Conservation (phyloP, 2,113 vertebrate species). For the Butorides virescens region DNA sequence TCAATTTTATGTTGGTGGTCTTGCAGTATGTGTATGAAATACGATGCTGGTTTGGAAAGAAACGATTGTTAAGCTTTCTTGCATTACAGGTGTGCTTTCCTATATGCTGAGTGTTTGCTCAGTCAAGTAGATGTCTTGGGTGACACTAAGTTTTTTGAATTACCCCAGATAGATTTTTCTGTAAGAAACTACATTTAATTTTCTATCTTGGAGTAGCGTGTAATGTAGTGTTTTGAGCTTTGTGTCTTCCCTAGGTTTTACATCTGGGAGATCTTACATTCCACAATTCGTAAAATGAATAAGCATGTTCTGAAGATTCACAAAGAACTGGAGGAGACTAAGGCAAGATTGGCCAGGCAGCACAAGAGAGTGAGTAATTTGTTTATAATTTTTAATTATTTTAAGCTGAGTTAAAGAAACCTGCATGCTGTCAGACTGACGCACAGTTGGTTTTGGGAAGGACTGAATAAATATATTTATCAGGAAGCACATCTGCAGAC, state of each 20-base stretch:
- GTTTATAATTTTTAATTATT: not conserved
- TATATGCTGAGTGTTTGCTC: accelerated
- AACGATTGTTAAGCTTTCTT: not conserved
- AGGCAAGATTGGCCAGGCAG: slow-evolving; percentile 93
- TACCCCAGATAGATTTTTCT: not conserved
- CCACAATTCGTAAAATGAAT: slow-evolving; percentile 98
- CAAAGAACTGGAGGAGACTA: slow-evolving; percentile 93
- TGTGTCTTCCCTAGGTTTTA: slow-evolving; percentile 81
- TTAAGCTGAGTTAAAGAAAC: not conserved
- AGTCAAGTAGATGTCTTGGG: not conserved
- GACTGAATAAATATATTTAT: not conserved
- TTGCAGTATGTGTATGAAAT: not conserved
- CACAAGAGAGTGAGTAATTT: slow-evolving; percentile 80
- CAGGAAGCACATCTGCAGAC: not conserved
- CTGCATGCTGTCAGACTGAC: not conserved
- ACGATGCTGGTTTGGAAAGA: not conserved
- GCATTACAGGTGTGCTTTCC: not conserved
- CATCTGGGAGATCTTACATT: slow-evolving; percentile 97
- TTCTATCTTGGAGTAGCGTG: not conserved
- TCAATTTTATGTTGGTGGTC: not conserved
- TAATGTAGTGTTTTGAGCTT: not conserved
- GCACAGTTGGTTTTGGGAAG: not conserved
- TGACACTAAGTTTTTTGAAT: not conserved
- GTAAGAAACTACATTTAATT: not conserved
- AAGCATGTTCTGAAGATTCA: slow-evolving; percentile 98